These are phyloP conservation scores for Halcyon badia DNA, from an alignment of 2,797 vertebrate species.

Conservation along the genomic window DNA sequence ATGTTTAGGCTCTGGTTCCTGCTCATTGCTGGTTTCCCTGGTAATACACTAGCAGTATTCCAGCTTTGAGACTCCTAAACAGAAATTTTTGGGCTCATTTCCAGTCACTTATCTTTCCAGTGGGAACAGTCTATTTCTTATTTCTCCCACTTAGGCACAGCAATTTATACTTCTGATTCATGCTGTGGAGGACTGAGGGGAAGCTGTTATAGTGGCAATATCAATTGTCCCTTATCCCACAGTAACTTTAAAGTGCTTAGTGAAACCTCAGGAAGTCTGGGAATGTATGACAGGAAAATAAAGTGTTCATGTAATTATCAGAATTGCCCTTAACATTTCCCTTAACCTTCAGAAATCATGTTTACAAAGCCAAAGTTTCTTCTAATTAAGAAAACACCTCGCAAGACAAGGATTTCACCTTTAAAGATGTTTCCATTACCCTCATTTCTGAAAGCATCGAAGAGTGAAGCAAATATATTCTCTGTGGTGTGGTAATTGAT, in stretches of 20 bases:
- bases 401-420: neutral
- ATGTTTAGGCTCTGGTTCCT: constrained; percentile 49
- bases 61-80: constrained; percentile 58
- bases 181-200: constrained; percentile 5
- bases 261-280: neutral
- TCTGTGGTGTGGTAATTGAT: neutral
- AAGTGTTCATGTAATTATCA: neutral
- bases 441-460: neutral
- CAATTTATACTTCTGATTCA: constrained; percentile 64
- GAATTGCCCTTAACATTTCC: neutral
- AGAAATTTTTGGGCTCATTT: constrained; percentile 70
- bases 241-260: constrained; percentile 46
- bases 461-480: neutral
- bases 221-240: constrained; percentile 43
- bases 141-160: constrained; percentile 55
- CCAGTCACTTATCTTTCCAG: constrained; percentile 68
- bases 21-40: constrained; percentile 59
- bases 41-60: constrained; percentile 56
- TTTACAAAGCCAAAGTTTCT: neutral
- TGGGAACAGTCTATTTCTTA: constrained; percentile 67
- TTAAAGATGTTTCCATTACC: neutral
- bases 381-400: neutral
- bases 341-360: neutral
- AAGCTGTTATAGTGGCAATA: constrained; percentile 45
- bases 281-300: constrained; percentile 20